These are phyloP conservation scores for Brienomyrus brachyistius DNA, from an alignment of 2,113 vertebrate species.

Conservation along the genomic window DNA sequence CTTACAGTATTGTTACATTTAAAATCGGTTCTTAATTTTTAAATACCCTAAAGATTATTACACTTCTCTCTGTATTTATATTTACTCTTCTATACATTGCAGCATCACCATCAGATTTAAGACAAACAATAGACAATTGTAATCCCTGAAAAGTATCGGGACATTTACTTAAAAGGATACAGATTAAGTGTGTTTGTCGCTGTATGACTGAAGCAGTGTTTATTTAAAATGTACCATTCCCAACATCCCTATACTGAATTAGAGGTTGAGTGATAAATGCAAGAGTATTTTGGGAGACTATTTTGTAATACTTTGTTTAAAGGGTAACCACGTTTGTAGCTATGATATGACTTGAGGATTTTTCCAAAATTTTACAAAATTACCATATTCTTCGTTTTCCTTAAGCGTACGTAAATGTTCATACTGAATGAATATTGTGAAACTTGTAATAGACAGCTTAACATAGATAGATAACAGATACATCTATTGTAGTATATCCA, in stretches of 20 bases:
- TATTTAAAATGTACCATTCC: neutral
- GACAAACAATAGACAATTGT: neutral
- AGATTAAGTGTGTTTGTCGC: neutral
- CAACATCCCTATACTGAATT: neutral
- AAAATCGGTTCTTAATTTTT: neutral
- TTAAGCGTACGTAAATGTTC: no score
- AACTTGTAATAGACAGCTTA: neutral
- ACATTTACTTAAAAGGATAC: neutral
- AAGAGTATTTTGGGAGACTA: neutral
- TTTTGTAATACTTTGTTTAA: neutral
- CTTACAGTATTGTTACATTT: neutral
- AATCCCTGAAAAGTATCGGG: neutral
- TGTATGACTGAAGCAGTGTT: neutral
- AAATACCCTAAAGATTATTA: neutral
- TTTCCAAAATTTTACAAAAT: neutral
- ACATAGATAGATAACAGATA: neutral
- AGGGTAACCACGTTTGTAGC: neutral
- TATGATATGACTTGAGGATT: neutral
- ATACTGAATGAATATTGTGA: neutral
- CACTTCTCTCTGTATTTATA: neutral
- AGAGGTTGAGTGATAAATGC: neutral
- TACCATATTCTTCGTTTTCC: neutral
- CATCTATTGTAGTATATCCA: neutral
- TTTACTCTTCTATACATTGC: neutral
- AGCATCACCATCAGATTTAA: neutral